These are phyloP conservation scores for Gambusia yucatana DNA, from an alignment of 2,797 vertebrate species.

Conservation along the genomic window DNA sequence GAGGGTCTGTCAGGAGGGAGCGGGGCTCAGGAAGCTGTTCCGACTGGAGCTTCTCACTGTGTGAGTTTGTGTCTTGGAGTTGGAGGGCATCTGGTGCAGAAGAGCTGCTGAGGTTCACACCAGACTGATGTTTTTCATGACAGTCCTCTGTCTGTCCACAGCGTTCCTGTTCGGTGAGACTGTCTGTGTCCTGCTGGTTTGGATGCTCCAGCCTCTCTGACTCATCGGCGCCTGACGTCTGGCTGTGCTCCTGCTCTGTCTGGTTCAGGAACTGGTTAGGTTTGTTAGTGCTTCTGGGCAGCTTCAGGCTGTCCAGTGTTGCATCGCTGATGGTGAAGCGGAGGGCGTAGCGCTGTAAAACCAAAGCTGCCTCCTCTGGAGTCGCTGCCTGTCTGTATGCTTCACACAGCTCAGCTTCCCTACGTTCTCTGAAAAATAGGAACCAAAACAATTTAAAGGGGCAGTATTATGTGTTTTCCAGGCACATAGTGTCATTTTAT, in stretches of 20 bases:
- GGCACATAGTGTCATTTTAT: no score
- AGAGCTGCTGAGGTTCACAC: constrained; percentile 18
- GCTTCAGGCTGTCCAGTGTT: constrained; percentile 92
- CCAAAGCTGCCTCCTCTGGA: constrained; percentile 90
- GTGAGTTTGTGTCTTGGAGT: constrained; percentile 25
- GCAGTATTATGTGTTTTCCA: no score
- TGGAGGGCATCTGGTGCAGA: constrained; percentile 12
- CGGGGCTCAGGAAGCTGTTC: constrained; percentile 26
- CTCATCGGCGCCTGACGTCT: constrained; percentile 3
- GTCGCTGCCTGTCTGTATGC: constrained; percentile 90
- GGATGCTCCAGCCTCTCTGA: constrained; percentile 24
- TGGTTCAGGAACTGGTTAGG: constrained; percentile 35
- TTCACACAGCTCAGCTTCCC: constrained; percentile 91
- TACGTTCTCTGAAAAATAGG: constrained; percentile 83
- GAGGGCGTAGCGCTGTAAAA: constrained; percentile 93
- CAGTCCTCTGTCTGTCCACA: constrained; percentile 3
- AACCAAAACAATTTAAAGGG: background rate
- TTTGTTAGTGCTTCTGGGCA: constrained; percentile 88
- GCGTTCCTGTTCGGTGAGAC: constrained; percentile 14
- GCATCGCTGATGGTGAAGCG: constrained; percentile 98
- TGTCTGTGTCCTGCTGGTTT: constrained; percentile 24
- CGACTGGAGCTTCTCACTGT: constrained; percentile 30
- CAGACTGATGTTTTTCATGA: constrained; percentile 14
- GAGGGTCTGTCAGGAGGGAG: constrained; percentile 18
- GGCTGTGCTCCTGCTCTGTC: constrained; percentile 33